Evolutionary conservation across 2,888 invertebrate genomes (phyloP), one percentile per base, ranked within the genome.

Genomic region (Synergus itoensis): DNA sequence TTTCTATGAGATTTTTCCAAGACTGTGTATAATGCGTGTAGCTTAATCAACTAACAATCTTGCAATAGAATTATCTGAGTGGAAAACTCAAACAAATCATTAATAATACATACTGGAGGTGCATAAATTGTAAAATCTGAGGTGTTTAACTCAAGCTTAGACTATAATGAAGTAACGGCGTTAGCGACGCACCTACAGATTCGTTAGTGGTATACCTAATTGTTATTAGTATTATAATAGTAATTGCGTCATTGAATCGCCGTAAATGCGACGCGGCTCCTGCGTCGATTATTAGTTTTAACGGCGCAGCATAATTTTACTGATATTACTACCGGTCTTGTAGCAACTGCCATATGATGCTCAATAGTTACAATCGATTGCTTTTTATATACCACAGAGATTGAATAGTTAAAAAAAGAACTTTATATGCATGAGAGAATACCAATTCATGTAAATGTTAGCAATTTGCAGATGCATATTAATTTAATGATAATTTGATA

Each of bases 31-130:
- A 28, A 28, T 28, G 28, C 28, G 43, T 65, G 9, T 43, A 41
- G 18, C 63, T 21, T 65, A 40, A 65, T 65, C 4, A 41, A 41
- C 41, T 45, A 67, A 67, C 67, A 67, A 43, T 67, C 18, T 67
- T 3, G 41, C 67, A 45, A 41, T 43, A 43, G 43, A 67, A 67
- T 43, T 41, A 67, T 67, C 43, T 67, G 18, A 41, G 41, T 45
- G 43, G 43, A 67, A 67, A 67, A 67, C 43, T 45, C 67, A 67
- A 67, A 67, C 67, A 67, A 67, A 67, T 67, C 67, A 67, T 67
- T 67, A 67, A 67, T 67, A 67, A 43, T 67, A 43, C 43, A 67
- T 41, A 45, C 21, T 67, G 9, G 21, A 43, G 67, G 43, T 67
- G 67, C 43, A 67, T 53, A 53, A 67, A 67, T 67, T 43, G 43